Conservation (phyloP, 1,140 invertebrate species). For the Drosophila sp. region DNA sequence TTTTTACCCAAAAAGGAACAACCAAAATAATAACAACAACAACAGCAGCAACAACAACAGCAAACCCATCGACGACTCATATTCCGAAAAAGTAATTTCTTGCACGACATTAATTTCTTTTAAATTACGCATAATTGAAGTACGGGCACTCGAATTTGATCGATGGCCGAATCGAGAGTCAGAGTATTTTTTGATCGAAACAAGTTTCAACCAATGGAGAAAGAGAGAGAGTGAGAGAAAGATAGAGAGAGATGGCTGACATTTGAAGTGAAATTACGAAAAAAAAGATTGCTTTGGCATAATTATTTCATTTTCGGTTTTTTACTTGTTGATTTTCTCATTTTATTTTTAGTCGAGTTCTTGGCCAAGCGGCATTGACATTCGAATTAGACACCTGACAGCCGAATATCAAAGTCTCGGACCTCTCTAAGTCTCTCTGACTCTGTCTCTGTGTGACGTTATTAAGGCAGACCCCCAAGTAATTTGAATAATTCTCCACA, state of each 20-base stretch:
- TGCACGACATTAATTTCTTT: conserved; percentile 82
- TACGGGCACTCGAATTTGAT: conserved; percentile 69
- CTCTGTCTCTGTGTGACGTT: conserved; percentile 21
- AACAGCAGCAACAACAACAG: conserved; percentile 42
- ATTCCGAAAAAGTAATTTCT: conserved; percentile 74
- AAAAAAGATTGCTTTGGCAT: conserved; percentile 52
- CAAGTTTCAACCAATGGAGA: conserved; percentile 38
- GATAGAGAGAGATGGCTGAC: conserved; percentile 11
- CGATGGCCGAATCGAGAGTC: conserved; percentile 52
- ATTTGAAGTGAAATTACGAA: conserved; percentile 50
- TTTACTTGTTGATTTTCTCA: conserved; percentile 19
- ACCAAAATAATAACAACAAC: conserved; percentile 28
- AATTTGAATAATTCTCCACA: conserved; percentile 27
- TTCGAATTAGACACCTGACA: conserved; percentile 79
- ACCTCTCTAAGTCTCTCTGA: conserved; percentile 35
- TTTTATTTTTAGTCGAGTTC: conserved; percentile 46
- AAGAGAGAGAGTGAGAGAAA: background rate
- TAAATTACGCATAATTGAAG: conserved; percentile 82
- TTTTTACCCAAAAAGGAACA: conserved; percentile 39
- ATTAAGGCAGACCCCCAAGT: conserved; percentile 21
- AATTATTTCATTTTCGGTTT: conserved; percentile 60
- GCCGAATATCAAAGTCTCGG: conserved; percentile 46
- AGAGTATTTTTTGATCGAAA: conserved; percentile 43
- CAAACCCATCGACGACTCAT: conserved; percentile 25
- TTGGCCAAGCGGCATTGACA: conserved; percentile 67